Evolutionary conservation across 2,888 invertebrate genomes (phyloP), one percentile per base, ranked within the genome.

Genomic region (Marasmarcha lunaedactyla): DNA sequence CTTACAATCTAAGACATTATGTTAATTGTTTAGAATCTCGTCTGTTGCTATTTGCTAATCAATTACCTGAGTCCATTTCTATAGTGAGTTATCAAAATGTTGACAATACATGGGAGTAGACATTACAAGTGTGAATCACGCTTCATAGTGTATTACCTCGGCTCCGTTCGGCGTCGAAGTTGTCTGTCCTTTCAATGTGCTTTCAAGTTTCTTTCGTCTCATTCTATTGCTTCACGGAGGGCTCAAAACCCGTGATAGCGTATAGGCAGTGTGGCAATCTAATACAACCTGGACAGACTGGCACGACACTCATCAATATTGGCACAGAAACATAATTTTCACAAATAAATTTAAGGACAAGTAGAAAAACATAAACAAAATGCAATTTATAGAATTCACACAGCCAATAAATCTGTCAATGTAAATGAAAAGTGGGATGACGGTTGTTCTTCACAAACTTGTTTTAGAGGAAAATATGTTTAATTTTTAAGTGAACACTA

Each of bases 251-350:
- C 63, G 60, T 66, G 67, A 67, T 61, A 63, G 64, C 57, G 58
- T 65, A 66, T 67, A 71, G 74, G 77, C 78, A 70, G 78, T 81
- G 78, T 79, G 79, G 77, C 70, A 73, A 68, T 59, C 64, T 69
- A 63, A 54, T 69, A 63, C 54, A 54, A 79, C 81, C 81, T 81
- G 81, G 69, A 81, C 79, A 81, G 60, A 79, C 72, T 71, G 70
- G 68, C 72, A 76, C 67, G 62, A 58, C 59, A 63, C 48, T 50
- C 53, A 66, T 70, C 55, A 71, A 63, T 64, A 72, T 72, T 61
- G 67, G 53, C 66, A 71, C 61, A 64, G 52, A 20, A 20, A 20
- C 20, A 20, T 20, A 20, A 20, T 20, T 20, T 20, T 20, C 20
- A 20, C 20, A 20, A 7, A 7, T 20, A 55, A 59, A 42, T 43